Evolutionary conservation across 2,113 vertebrate species (phyloP).

Genomic region (Erythrolamprus reginae): DNA sequence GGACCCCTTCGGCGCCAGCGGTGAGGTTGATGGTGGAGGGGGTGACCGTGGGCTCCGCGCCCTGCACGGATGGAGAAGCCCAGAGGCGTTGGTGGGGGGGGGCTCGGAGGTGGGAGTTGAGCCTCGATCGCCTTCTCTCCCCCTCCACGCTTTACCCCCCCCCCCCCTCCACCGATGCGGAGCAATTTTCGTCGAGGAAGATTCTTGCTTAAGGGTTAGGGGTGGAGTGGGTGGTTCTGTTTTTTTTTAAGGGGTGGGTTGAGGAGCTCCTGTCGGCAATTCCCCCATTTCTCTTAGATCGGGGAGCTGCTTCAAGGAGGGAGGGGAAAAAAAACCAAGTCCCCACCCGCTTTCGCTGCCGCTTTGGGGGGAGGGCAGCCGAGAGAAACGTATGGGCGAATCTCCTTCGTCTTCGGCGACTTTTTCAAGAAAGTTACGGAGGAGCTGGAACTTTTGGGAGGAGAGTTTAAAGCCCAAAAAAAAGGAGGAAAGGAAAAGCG

Average conservation of each 20-base stretch:
- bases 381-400: neutral
- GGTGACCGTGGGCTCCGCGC: conserved; percentile 8
- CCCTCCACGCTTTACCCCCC: neutral
- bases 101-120: conserved; percentile 8
- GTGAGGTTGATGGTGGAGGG: conserved; percentile 20
- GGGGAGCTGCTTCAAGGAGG: neutral
- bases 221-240: neutral
- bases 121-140: neutral
- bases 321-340: neutral
- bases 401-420: neutral
- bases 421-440: neutral
- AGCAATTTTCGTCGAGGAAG: neutral
- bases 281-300: neutral
- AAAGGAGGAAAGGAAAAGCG: neutral
- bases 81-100: too few species aligned
- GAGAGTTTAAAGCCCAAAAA: neutral
- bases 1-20: conserved; percentile 11
- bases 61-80: neutral
- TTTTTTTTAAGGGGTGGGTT: neutral
- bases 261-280: neutral
- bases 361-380: neutral
- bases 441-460: neutral
- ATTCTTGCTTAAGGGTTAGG: neutral
- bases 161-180: neutral
- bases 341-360: neutral